These are phyloP conservation scores for Aporophyla nigra DNA, from an alignment of 2,888 invertebrate species.

Conservation along the genomic window DNA sequence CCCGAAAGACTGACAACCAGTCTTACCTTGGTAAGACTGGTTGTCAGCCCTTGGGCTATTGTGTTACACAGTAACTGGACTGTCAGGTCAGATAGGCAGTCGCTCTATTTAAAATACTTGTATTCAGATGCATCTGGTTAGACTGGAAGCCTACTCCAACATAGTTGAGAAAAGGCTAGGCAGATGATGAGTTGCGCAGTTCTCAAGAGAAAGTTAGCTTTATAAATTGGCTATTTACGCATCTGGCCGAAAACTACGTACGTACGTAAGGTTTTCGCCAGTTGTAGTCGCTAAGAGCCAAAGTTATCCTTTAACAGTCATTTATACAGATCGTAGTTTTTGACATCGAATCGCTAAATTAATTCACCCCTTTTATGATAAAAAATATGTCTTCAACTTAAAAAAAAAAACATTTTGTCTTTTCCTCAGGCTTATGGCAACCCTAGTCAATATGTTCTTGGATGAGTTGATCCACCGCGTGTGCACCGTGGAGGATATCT, in stretches of 20 bases:
- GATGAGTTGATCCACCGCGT: conserved; percentile 93
- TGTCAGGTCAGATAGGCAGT: no score
- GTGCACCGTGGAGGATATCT: conserved; percentile 95
- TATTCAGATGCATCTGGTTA: no score
- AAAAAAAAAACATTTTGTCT: background rate
- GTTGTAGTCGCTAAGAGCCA: background rate
- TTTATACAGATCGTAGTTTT: background rate
- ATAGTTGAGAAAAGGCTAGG: no score
- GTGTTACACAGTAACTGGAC: no score
- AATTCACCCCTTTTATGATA: background rate
- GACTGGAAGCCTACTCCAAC: no score
- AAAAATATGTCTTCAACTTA: background rate
- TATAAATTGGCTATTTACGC: background rate
- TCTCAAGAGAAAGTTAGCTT: background rate
- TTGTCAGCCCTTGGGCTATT: no score
- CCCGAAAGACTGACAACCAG: no score
- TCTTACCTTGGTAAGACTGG: no score
- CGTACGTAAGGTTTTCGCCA: background rate
- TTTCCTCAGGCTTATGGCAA: conserved; percentile 87
- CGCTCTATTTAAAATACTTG: no score
- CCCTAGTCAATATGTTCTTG: conserved; percentile 92
- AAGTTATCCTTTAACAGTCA: background rate
- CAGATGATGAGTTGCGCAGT: background rate
- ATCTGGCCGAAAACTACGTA: background rate
- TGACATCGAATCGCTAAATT: background rate